Percentiles rank a stretch among this genome's conserved stretches.
Conservation (phyloP, 2,888 invertebrate genomes). For the Desoria tigrina region DNA sequence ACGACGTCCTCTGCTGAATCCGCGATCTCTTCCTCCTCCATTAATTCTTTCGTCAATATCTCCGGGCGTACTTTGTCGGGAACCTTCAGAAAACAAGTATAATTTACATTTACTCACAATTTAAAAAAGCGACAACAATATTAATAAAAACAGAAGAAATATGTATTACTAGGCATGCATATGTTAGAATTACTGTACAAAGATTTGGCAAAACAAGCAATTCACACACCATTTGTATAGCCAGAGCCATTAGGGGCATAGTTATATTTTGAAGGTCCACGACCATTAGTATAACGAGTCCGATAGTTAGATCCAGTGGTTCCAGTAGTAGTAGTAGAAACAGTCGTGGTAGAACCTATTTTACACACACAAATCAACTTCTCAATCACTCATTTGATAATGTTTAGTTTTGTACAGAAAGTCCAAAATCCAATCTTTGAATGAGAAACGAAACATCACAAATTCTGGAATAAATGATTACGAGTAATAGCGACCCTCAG, state of each 20-base stretch:
- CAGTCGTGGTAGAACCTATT: slow-evolving; percentile 20
- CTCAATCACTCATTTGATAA: slow-evolving; percentile 16
- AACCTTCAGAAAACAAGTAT: slow-evolving; percentile 30
- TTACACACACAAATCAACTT: slow-evolving; percentile 22
- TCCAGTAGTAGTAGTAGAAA: no score
- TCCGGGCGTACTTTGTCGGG: slow-evolving; percentile 52
- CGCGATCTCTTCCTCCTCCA: slow-evolving; percentile 35
- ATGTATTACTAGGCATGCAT: neutral
- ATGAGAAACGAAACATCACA: no score
- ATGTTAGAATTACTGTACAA: neutral
- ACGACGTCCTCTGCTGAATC: slow-evolving; percentile 40
- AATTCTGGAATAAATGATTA: no score
- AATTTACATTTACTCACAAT: no score
- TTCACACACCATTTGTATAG: slow-evolving; percentile 27
- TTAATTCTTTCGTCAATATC: slow-evolving; percentile 52
- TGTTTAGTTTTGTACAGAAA: neutral
- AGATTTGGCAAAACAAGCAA: neutral
- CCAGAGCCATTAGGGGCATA: slow-evolving; percentile 23
- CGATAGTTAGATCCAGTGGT: slow-evolving; percentile 28
- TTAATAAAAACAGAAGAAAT: no score
- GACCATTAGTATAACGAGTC: slow-evolving; percentile 31
- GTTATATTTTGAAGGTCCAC: slow-evolving; percentile 22
- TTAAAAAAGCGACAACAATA: neutral
- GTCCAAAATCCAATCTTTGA: no score
- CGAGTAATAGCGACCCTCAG: no score